phyloP scores from a whole-genome alignment of 1,140 invertebrate species.

The Neoseiulus cucumeris region DNA sequence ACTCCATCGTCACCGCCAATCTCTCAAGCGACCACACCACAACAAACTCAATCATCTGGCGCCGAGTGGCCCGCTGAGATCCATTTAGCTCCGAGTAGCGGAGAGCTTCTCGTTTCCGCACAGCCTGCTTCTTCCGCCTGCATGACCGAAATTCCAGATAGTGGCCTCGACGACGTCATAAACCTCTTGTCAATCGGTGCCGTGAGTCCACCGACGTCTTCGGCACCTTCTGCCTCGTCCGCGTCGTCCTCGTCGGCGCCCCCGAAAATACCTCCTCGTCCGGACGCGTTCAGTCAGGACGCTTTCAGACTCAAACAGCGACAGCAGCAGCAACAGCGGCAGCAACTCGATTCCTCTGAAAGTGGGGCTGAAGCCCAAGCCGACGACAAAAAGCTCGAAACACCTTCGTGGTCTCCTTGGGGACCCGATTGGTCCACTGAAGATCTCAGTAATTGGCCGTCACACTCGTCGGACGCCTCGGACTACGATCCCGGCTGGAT shows the following conservation, averaged over 20 bases:
- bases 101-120: slow-evolving; percentile 13
- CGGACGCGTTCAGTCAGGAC: not conserved
- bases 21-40: not conserved
- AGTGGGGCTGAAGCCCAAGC: not conserved
- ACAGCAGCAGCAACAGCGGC: no score
- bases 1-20: not conserved
- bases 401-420: not conserved
- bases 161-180: slow-evolving; percentile 18
- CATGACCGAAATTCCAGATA: not conserved
- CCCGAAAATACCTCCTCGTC: not conserved
- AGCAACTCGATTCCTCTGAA: not conserved
- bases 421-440: not conserved
- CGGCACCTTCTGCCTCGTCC: not conserved
- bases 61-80: slow-evolving; percentile 16
- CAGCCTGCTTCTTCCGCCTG: slow-evolving; percentile 11
- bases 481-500: not conserved
- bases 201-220: not conserved
- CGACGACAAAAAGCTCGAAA: not conserved
- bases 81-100: slow-evolving; percentile 17
- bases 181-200: slow-evolving; percentile 16
- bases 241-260: not conserved
- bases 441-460: slow-evolving; percentile 5
- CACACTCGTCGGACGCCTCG: not conserved
- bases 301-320: not conserved
- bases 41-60: not conserved